These are phyloP conservation scores for Strigops habroptila DNA, from an alignment of 2,113 vertebrate genomes.

Conservation along the genomic window DNA sequence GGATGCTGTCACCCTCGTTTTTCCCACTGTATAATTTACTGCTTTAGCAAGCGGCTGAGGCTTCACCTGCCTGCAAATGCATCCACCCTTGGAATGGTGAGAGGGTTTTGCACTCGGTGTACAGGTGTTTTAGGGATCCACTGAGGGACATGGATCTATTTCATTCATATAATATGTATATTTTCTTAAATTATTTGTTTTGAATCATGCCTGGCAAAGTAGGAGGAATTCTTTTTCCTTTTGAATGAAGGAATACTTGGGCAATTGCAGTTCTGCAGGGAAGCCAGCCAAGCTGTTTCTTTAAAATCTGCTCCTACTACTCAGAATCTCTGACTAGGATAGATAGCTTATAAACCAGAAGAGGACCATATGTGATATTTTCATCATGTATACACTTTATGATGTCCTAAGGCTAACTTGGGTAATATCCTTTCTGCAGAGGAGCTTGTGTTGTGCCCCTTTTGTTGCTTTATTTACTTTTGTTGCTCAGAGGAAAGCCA, in stretches of 20 bases:
- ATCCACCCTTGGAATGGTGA: neutral
- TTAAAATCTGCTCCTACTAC: neutral
- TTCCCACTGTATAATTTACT: neutral
- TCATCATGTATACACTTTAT: neutral
- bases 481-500: neutral
- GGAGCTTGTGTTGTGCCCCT: neutral
- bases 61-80: neutral
- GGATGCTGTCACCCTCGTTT: neutral
- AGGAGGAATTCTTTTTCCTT: neutral
- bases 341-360: neutral
- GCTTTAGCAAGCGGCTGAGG: neutral
- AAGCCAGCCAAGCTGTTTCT: neutral
- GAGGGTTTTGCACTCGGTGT: neutral
- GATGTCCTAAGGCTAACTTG: neutral
- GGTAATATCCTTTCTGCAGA: neutral
- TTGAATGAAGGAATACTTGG: neutral
- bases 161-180: neutral
- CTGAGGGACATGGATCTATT: neutral
- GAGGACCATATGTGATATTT: neutral
- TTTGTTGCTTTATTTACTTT: neutral
- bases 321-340: neutral
- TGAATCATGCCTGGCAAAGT: neutral
- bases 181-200: neutral
- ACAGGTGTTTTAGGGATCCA: neutral
- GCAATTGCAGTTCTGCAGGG: neutral